Base-by-base conservation (phyloP, 2,888 invertebrate genomes). In the Drosophila silvestris region DNA sequence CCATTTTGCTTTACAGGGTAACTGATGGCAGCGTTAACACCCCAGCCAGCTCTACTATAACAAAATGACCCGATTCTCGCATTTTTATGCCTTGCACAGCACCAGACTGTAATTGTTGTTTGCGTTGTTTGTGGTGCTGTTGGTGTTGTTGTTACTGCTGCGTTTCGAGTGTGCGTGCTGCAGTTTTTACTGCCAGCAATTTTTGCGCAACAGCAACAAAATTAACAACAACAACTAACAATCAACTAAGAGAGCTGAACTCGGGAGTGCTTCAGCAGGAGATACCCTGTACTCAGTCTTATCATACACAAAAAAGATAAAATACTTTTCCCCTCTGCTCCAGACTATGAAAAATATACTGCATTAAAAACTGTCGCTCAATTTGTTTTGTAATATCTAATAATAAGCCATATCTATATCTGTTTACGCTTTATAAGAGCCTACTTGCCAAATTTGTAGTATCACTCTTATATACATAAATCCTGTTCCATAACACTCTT, bases 41-140 rank as follows among this genome's bases (percentile, higher is more conserved):
- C 70, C 63, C 39, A 47, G 19, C 58, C 64, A 47, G 62, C 50
- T 64, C 58, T 44, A 69, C 60, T 61, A 39, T 59, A 56, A 72
- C 78, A 62, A 78, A 82, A 90, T 88, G 85, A 86, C 85, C 85
- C 89, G 89, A 90, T 90, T 85, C 74, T 82, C 61, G 85, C 72
- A 70, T 74, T 90, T 85, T 86, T 76, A 87, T 87, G 76, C 81
- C 76, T 51, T 62, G 67, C 63, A 69, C 65, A 70, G 63, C 47
- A 32, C 32, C 58, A 57, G 41, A 65, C 66, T 79, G 73, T 81
- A 83, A 76, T 73, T 74, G 81, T 58, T 56, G 78, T 16, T 16
- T 0, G 19, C 56, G 67, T 51, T 59, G 69, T 16, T 57, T 71
- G 63, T 79, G 86, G 83, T 76, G 77, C 37, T 82, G 85, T 26